Base-by-base conservation (phyloP, 1,140 invertebrate species). In the Cherax quadricarinatus region DNA sequence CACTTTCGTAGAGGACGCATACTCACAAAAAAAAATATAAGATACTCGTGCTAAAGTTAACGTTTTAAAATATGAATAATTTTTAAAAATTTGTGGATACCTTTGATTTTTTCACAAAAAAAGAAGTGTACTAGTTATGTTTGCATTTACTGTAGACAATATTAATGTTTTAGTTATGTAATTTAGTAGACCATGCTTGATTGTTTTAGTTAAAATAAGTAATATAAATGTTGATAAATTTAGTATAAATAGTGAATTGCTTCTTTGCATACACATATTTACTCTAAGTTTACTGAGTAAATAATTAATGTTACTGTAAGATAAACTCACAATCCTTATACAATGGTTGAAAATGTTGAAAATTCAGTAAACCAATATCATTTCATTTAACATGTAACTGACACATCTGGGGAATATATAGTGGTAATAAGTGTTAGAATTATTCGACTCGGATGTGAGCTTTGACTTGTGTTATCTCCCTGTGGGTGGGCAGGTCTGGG, bases 401-500 rank as follows among this genome's bases (percentile, higher is more conserved):
- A 75, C 21, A 75, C n/a, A 75, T 75, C 7, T 75, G 24, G 70
- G 79, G 4, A 18, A 14, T 80, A 18, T 80, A 18, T 81, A 81
- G 79, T 81, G 41, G 10, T 81, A 14, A 81, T 81, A 49, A 51
- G 21, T 51, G 48, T 81, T 10, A 62, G 49, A 70, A 73, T 18
- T 48, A 66, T 70, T 9, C 14, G 16, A 14, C 1, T 49, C 14
- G 6, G 84, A 21, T 66, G 18, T 66, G 21, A 60, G 51, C 57
- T 53, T 57, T 83, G 49, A 86, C 66, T n/a, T 41, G 48, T 86
- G 30, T 4, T 51, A 18, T 51, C 49, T 51, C 49, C 48, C 60
- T 86, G 18, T 66, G 41, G 49, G 41, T 18, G 14, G 30, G 24
- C 95, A 86, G 96, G 96, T 93, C 96, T 98, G 79, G 97, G 97